phyloP scores from a whole-genome alignment of 2,113 vertebrate genomes.

The Myanophis thanlyinensis region DNA sequence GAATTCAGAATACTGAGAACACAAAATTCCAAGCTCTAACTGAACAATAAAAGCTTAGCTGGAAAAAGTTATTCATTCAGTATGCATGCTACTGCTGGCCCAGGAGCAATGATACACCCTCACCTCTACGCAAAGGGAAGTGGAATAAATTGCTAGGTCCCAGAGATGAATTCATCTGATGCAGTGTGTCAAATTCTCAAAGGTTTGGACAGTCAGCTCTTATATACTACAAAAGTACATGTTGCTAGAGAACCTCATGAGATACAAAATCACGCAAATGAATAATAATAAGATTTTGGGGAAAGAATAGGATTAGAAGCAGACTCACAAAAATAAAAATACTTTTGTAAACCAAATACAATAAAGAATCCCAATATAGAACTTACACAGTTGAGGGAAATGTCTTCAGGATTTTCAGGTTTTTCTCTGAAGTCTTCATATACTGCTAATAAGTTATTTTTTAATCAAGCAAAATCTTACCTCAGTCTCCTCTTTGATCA shows the following conservation, averaged over 20 bases:
- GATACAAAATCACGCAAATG: neutral
- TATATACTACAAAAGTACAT: neutral
- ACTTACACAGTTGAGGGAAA: neutral
- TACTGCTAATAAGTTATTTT: neutral
- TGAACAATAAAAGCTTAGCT: neutral
- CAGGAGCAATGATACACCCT: neutral
- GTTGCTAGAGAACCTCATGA: neutral
- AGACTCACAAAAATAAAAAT: neutral
- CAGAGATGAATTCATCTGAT: neutral
- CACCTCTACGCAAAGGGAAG: neutral
- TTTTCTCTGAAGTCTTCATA: neutral
- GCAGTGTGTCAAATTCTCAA: neutral
- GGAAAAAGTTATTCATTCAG: neutral
- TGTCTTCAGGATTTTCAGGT: neutral
- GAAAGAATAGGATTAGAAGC: neutral
- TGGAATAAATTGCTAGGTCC: neutral
- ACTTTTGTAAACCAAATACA: neutral
- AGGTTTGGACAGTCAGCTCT: neutral
- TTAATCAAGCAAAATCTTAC: neutral
- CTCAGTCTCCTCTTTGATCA: neutral
- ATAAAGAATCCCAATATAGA: neutral
- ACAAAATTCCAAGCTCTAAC: neutral
- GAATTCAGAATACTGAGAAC: neutral
- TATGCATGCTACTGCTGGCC: neutral
- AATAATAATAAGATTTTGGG: neutral